Base-by-base conservation (phyloP, 1,140 invertebrate genomes). In the Zaprionus nigranus region DNA sequence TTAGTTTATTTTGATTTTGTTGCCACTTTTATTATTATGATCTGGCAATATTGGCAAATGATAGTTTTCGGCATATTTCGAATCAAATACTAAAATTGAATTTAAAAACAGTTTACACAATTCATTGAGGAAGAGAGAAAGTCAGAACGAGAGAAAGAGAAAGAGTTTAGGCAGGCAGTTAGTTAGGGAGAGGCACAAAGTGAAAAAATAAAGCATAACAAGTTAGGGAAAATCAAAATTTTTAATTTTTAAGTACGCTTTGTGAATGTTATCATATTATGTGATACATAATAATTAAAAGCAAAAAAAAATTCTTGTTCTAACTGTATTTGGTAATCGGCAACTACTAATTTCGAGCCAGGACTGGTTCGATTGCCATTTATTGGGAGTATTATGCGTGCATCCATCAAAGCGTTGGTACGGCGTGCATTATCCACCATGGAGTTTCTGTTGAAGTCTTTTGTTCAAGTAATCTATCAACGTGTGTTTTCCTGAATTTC, bases 391-490 rank as follows among this genome's bases (percentile, higher is more conserved):
- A 57, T 78, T 60, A 69, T 78, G 30, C 22, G 67, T 46, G 53
- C 56, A 26, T 64, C 79, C n/a, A 65, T 73, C 40, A 54, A 81
- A 59, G 26, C 38, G 43, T 60, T 83, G 51, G 57, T 73, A 43
- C 75, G 78, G 38, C 76, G 75, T n/a, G 53, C 65, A 22, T 56
- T 82, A 49, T 68, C 51, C 60, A 70, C 49, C 22, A 57, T 88
- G 81, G 78, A 84, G 20, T 49, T 64, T 84, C 30, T 81, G 46
- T 51, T 81, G 53, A 65, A 75, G 20, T 79, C 66, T 7, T 53
- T 87, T 71, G 51, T 81, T 53, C 62, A 87, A 60, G 84, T 87
- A 87, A 75, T 51, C 6, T 63, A 68, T 70, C 38, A 68, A 61
- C 22, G 51, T 46, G 46, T 56, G 65, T 60, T 56, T 20, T 30